Evolutionary conservation across 92 coral and sea anemone genomes (phyloP), one percentile per base, ranked within the genome.

Genomic region (Epizoanthus scotinus): DNA sequence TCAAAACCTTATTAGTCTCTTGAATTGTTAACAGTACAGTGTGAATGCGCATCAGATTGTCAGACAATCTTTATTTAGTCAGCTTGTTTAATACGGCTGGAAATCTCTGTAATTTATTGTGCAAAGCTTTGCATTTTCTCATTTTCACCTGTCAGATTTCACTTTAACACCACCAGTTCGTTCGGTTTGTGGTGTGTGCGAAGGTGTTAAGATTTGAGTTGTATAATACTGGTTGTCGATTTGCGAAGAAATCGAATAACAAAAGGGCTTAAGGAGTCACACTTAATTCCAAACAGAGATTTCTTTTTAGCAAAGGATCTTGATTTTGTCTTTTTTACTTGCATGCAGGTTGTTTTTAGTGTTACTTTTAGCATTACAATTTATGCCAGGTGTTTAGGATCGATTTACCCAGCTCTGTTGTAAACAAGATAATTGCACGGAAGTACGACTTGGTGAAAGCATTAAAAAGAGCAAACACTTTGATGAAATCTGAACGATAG

Each of bases 401-500:
- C 90, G 87, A 83, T 83, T 87, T 86, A 83, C 50, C 82, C 86
- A 90, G 87, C 72, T 90, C 91, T 79, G 90, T 75, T 78, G 92
- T 90, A 92, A 92, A 92, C 97, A 92, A 79, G 84, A 77, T 92
- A 92, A 90, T 92, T 90, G 91, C 97, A 92, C 97, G 97, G 94
- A 92, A 87, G 91, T 88, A 83, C 85, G 81, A 64, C 88, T 85
- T 87, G 87, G 85, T 86, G 88, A 90, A 88, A 90, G 84, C 86
- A 86, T 87, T 92, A 81, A 90, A 92, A 92, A 85, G 90, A 92
- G 94, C 94, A 92, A 92, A 92, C 94, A 92, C 91, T 84, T 79
- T 84, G 82, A 67, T 81, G 97, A 86, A 86, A 88, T 85, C 63
- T 82, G 84, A 83, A 86, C 63, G 83, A 65, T 69, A 82, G 47